Evolutionary conservation across 2,888 invertebrate species (phyloP), one percentile per base, ranked within the genome.

Genomic region (Thysanoteuthis rhombus): DNA sequence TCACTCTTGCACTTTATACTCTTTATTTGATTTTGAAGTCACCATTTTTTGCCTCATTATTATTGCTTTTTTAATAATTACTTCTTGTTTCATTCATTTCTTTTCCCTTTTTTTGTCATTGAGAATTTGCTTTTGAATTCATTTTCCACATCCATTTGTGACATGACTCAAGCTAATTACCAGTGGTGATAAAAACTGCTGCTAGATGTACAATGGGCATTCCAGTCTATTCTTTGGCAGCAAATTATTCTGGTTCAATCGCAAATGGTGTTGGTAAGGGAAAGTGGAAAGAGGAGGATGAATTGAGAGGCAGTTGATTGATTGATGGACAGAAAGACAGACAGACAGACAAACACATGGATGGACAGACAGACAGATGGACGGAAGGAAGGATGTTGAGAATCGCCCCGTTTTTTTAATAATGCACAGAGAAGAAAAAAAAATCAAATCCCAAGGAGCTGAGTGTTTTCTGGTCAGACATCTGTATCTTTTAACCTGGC

Each of bases 331-430:
- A 28, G 90, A 90, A 25, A 28, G 38, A 90, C 89, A 90, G 90
- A 38, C 90, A 90, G 36, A 90, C 39, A 32, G 22, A 90, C 39
- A 90, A 36, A 19, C 36, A 36, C 25, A 91, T 40, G 39, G 91
- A 91, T 32, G 39, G 39, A 91, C 91, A 25, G 39, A 28, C n/a
- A n/a, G 91, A 91, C 91, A 39, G 91, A 91, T 40, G 40, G 91
- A 42, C 40, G 91, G 91, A 91, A 91, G 91, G 39, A 42, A 42
- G 75, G 75, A 75, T 75, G 75, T 75, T 75, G 75, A 75, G 75
- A 75, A 36, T 75, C 75, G 75, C n/a, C n/a, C 75, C n/a, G 36
- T 75, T 75, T 75, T 75, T 75, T n/a, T 75, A 75, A 75, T 75
- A 75, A 75, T n/a, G 75, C 75, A n/a, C 36, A n/a, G 75, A 75